Base-by-base conservation (phyloP, 1,140 invertebrate species). In the Megalonaias nervosa region DNA sequence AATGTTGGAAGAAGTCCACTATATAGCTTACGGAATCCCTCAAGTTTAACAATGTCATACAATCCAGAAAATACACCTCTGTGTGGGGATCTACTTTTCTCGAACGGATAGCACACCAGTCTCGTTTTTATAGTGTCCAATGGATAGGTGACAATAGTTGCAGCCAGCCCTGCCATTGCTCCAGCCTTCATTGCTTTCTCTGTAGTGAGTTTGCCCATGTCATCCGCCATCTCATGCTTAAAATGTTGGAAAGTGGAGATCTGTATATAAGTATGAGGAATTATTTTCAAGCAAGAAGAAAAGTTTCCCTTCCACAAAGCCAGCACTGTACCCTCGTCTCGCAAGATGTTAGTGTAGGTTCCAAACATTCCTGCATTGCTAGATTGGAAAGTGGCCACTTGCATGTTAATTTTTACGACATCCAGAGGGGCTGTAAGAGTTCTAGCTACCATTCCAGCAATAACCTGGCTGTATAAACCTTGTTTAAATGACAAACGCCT, bases 71-170 rank as follows among this genome's bases (percentile, higher is more conserved):
- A 21, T 21, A 69, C 31, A 9, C 64, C 64, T 48, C 48, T 69
- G 31, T 75, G 69, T 16, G 55, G 59, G 6, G 64, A 23, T 14
- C 31, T n/a, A 17, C 48, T 38, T 16, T 64, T 59, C 16, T 14
- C 58, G 55, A 17, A n/a, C 2, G 66, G 38, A n/a, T 75, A 67
- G 13, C 26, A 66, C 17, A 75, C 69, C 23, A 75, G 21, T 15
- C 74, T 66, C 6, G 74, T 75, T 60, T 75, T 75, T 4, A 75
- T 67, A 12, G 74, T 75, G 56, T 75, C 74, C 16, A 75, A 11
- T 6, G 74, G 74, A 57, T 75, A 75, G 31, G 67, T 75, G 12
- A 75, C 1, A 21, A 75, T 62, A 19, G 74, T 75, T 14, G 74
- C 59, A 57, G 74, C 58, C 61, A 69, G 69, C 19, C 74, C 74